phyloP scores from a whole-genome alignment of 2,888 invertebrate species.

The Sipha maydis region DNA sequence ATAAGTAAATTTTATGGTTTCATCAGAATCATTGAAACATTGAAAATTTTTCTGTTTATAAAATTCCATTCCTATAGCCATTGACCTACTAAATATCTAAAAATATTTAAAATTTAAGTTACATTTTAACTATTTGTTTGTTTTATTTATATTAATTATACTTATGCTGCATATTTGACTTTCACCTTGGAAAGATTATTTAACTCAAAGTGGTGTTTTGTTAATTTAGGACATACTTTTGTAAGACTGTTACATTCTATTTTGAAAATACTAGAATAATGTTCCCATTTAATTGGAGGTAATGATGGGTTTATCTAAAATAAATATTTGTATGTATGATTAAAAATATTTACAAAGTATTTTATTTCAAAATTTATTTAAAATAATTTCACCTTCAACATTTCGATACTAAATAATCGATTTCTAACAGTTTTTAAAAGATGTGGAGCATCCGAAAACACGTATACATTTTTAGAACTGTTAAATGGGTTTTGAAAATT shows the following conservation, averaged over 20 bases:
- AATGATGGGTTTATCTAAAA: not conserved
- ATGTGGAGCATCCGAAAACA: no score
- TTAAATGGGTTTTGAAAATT: no score
- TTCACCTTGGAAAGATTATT: not conserved
- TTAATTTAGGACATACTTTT: constrained; percentile 16
- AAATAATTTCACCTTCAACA: no score
- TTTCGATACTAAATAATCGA: no score
- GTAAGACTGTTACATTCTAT: not conserved
- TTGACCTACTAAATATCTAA: not conserved
- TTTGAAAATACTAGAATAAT: not conserved
- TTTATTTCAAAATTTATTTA: no score
- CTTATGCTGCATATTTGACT: not conserved
- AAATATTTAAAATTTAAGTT: not conserved
- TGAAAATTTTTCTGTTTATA: not conserved
- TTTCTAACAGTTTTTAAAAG: no score
- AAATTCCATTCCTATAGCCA: not conserved
- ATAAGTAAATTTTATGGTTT: not conserved
- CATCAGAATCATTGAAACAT: constrained; percentile 1
- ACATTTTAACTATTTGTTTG: not conserved
- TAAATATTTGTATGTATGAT: no score
- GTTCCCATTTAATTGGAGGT: not conserved
- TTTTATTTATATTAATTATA: no score
- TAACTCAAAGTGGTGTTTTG: not conserved
- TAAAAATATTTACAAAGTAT: no score
- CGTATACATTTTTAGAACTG: no score